Percentiles rank a stretch among this genome's conserved stretches.
phyloP scores from a whole-genome alignment of 1,140 invertebrate species.

The Leptinotarsa defecta region DNA sequence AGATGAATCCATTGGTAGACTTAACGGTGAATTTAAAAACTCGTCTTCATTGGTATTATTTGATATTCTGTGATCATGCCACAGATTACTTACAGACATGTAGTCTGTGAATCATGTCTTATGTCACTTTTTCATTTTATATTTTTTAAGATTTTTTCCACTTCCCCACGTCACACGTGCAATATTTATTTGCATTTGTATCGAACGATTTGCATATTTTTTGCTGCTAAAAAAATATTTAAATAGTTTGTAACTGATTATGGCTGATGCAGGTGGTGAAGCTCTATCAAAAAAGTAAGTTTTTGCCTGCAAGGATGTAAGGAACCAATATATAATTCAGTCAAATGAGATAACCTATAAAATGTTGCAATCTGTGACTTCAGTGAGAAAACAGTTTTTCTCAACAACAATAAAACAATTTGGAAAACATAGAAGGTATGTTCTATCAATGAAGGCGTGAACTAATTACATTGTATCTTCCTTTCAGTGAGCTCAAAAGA shows the following conservation, averaged over 20 bases:
- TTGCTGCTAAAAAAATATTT: no score
- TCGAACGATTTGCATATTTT: no score
- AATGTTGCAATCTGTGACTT: slow-evolving; percentile 52
- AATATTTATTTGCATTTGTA: no score
- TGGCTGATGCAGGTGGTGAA: slow-evolving; percentile 65
- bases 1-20: no score
- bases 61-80: no score
- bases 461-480: slow-evolving; percentile 42
- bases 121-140: no score
- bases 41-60: no score
- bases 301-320: slow-evolving; percentile 25
- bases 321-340: slow-evolving; percentile 17
- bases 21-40: no score
- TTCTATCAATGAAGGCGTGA: slow-evolving; percentile 22
- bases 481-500: slow-evolving; percentile 79
- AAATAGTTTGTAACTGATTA: slow-evolving; percentile 40
- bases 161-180: no score
- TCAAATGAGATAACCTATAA: slow-evolving; percentile 26
- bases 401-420: slow-evolving; percentile 33
- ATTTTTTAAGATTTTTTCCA: no score
- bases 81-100: no score
- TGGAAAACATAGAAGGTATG: slow-evolving; percentile 51
- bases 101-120: no score
- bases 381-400: slow-evolving; percentile 37
- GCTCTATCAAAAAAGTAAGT: slow-evolving; percentile 76